Conservation (phyloP, 2,797 vertebrate species). For the Phylloscopus collybita region DNA sequence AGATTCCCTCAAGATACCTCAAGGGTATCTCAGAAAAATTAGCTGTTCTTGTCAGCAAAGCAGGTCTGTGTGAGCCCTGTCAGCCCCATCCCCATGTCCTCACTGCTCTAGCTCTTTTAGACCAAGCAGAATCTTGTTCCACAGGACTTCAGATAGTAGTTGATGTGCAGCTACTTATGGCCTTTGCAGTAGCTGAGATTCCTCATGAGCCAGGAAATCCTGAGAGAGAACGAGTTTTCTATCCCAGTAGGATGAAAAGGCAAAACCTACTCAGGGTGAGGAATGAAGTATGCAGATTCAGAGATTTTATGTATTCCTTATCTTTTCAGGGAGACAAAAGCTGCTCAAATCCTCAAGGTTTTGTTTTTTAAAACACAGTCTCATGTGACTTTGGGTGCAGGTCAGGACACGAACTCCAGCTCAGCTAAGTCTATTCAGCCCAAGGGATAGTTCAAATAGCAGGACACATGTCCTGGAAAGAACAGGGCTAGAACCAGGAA, state of each 20-base stretch:
- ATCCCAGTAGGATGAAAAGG: neutral
- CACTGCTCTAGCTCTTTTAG: neutral
- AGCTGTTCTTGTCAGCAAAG: neutral
- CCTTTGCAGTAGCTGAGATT: neutral
- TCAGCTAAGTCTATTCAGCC: neutral
- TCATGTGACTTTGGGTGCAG: neutral
- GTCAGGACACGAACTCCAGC: constrained; percentile 25
- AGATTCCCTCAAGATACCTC: neutral
- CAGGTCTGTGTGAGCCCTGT: neutral
- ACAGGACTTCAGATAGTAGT: neutral
- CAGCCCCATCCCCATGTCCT: neutral
- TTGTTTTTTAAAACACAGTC: neutral
- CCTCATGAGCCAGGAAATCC: neutral
- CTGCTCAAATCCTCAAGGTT: neutral
- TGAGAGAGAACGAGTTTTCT: neutral
- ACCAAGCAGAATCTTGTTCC: neutral
- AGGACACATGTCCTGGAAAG: constrained; percentile 21
- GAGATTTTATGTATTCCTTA: neutral
- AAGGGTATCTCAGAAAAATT: neutral
- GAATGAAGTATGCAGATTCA: neutral
- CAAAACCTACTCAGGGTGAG: neutral
- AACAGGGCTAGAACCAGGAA: constrained; percentile 9
- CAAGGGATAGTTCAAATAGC: neutral
- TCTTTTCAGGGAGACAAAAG: neutral
- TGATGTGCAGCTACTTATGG: neutral